A percentile compares a stretch with the other conserved stretches of the same genome.
Conservation (phyloP, 2,888 invertebrate species). For the Luperina testacea region DNA sequence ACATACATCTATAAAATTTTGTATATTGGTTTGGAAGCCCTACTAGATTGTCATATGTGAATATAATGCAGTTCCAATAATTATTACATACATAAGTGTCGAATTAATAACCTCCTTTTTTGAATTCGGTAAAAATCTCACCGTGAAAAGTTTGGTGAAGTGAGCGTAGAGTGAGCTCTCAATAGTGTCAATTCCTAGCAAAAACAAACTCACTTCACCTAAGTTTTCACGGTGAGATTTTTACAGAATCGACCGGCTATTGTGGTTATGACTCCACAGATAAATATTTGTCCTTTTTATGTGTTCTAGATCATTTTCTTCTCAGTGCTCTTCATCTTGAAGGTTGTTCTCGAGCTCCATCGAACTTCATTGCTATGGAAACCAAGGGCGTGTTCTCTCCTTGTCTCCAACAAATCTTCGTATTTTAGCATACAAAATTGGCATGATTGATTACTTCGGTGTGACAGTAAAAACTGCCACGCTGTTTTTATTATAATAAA, state of each 20-base stretch:
- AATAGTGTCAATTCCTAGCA: too few relatives aligned
- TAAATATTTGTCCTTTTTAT: conserved; percentile 51
- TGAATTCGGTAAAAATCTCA: too few relatives aligned
- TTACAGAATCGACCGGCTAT: neutral
- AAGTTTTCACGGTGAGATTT: too few relatives aligned
- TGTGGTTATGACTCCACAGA: conserved; percentile 32
- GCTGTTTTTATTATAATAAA: neutral
- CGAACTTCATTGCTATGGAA: conserved; percentile 26
- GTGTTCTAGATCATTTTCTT: conserved; percentile 44
- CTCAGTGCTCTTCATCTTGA: conserved; percentile 9
- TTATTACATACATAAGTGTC: too few relatives aligned
- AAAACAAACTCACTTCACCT: too few relatives aligned
- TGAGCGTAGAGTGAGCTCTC: too few relatives aligned
- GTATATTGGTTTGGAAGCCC: too few relatives aligned
- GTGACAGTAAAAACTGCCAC: neutral
- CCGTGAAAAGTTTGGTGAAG: too few relatives aligned
- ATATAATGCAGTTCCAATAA: too few relatives aligned
- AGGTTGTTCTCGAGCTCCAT: conserved; percentile 21
- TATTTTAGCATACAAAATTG: conserved; percentile 4
- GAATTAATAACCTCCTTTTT: too few relatives aligned
- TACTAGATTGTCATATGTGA: too few relatives aligned
- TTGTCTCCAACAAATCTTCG: conserved; percentile 11
- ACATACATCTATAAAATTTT: too few relatives aligned
- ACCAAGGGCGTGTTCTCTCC: conserved; percentile 29
- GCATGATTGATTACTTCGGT: conserved; percentile 29